A percentile compares a stretch with the other conserved stretches of the same genome.
Conservation (phyloP, 2,113 vertebrate species). For the Apaloderma vittatum region DNA sequence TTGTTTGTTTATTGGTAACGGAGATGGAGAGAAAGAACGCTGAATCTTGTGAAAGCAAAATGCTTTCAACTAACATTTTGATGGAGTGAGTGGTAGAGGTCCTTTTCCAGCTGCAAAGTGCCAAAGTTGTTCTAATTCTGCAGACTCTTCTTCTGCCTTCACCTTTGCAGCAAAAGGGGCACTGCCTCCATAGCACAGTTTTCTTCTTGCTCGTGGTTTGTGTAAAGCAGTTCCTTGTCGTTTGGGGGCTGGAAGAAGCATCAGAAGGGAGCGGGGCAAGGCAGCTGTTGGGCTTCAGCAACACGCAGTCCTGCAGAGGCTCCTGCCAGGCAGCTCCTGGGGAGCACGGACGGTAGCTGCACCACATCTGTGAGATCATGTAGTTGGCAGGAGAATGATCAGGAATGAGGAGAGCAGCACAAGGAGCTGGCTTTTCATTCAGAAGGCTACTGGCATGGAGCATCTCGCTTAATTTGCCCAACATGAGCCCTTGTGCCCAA, state of each 20-base stretch:
- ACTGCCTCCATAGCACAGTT: neutral
- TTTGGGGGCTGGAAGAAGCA: neutral
- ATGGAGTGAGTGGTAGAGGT: neutral
- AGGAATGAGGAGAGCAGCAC: neutral
- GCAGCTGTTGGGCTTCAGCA: neutral
- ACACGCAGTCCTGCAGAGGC: neutral
- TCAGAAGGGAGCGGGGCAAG: neutral
- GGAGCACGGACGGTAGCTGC: neutral
- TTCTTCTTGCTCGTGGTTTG: neutral
- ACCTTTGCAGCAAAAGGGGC: neutral
- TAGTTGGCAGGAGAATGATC: neutral
- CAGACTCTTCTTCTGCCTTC: neutral
- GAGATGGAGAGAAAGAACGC: neutral
- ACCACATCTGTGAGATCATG: rapidly evolving
- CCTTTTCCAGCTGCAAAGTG: neutral
- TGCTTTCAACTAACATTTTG: neutral
- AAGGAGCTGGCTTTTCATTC: neutral
- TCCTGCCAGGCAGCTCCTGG: neutral
- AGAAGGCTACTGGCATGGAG: neutral
- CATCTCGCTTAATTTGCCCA: neutral
- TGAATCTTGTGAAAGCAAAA: neutral
- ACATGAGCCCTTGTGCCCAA: neutral
- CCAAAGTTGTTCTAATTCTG: neutral
- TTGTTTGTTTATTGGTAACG: neutral
- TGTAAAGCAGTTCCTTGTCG: neutral